phyloP scores from a whole-genome alignment of 2,888 invertebrate genomes.

The Callyntrura sp. region DNA sequence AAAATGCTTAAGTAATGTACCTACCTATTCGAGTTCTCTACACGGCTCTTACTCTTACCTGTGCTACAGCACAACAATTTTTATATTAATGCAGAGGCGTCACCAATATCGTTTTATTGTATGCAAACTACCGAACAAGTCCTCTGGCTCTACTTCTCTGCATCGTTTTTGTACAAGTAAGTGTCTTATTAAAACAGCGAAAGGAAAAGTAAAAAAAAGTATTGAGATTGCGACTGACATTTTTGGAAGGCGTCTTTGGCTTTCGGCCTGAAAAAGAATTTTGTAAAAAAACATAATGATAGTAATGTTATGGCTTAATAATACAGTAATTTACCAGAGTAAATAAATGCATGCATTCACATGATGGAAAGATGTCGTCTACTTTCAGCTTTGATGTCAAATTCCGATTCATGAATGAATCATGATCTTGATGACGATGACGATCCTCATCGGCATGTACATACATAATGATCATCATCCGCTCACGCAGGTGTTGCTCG shows the following conservation, averaged over 20 bases:
- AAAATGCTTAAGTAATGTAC: not conserved
- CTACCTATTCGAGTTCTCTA: too few species aligned
- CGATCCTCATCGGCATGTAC: not conserved
- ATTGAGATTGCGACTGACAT: not conserved
- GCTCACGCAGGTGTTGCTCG: slow-evolving; percentile 10
- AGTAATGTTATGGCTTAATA: slow-evolving; percentile 15
- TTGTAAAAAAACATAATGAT: not conserved
- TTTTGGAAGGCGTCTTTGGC: not conserved
- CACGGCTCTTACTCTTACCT: too few species aligned
- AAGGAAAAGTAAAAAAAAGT: slow-evolving; percentile 27
- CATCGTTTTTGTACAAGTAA: slow-evolving; percentile 26
- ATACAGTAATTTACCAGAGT: slow-evolving; percentile 12
- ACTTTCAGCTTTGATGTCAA: slow-evolving; percentile 25
- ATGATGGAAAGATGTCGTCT: not conserved
- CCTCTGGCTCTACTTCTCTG: not conserved
- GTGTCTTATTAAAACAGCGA: slow-evolving; percentile 20
- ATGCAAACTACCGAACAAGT: not conserved
- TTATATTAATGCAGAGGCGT: slow-evolving; percentile 62
- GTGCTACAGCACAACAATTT: slow-evolving; percentile 6
- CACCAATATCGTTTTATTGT: slow-evolving; percentile 22
- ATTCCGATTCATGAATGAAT: slow-evolving; percentile 33
- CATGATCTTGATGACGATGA: not conserved
- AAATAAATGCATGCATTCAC: slow-evolving; percentile 3
- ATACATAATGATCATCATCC: not conserved
- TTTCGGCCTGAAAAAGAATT: not conserved